Percentiles rank a stretch among this genome's conserved stretches.
Conservation (phyloP, 2,888 invertebrate species). For the Cantharis rufa region DNA sequence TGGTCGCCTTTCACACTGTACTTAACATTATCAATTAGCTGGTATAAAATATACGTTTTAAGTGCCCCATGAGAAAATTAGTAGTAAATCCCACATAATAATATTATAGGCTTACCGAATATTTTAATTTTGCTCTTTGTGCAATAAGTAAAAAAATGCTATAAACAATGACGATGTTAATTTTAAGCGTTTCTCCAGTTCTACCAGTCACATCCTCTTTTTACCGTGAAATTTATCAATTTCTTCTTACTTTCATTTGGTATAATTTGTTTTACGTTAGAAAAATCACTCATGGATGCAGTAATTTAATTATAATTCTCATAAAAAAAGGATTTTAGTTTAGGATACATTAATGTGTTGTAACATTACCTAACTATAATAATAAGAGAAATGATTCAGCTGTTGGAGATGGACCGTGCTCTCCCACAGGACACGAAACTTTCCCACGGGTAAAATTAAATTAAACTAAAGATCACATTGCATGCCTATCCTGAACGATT, state of each 20-base stretch:
- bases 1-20: slow-evolving; percentile 22
- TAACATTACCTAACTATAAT: not conserved
- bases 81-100: not conserved
- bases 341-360: not conserved
- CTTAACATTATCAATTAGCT: slow-evolving; percentile 24
- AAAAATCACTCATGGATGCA: slow-evolving; percentile 5
- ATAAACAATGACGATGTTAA: not conserved
- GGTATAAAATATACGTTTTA: not conserved
- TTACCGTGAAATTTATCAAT: slow-evolving; percentile 12
- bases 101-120: too few species aligned
- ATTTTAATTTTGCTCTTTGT: too few species aligned
- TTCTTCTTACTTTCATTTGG: slow-evolving; percentile 11
- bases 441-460: slow-evolving; percentile 35
- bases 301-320: not conserved
- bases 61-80: not conserved
- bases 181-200: not conserved
- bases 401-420: slow-evolving; percentile 9
- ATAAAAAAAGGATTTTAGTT: not conserved
- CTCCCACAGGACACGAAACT: slow-evolving; percentile 23
- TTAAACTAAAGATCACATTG: slow-evolving; percentile 26
- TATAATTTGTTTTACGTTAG: slow-evolving; percentile 17
- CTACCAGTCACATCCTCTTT: slow-evolving; percentile 17
- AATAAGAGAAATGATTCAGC: not conserved
- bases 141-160: too few species aligned
- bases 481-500: slow-evolving; percentile 24